Evolutionary conservation across 2,888 invertebrate species (phyloP).

Genomic region (Cryptus viduatorius): DNA sequence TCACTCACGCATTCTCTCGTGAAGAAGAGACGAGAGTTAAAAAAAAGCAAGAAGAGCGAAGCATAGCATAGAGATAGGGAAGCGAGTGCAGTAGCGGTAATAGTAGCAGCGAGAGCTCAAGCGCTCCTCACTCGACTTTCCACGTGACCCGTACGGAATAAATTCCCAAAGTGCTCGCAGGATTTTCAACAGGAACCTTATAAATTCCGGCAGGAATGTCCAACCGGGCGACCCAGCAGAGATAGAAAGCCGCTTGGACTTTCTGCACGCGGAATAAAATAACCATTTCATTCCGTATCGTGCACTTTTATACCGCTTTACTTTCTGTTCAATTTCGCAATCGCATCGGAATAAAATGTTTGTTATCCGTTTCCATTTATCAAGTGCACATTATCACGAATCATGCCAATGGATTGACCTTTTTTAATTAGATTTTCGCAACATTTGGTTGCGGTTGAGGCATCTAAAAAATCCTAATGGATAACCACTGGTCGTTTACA

Average conservation of each 20-base stretch:
- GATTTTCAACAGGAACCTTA: conserved; percentile 62
- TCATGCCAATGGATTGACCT: neutral
- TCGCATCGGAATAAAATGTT: conserved; percentile 2
- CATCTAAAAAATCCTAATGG: no score
- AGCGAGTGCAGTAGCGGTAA: conserved; percentile 2
- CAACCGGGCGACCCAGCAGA: conserved; percentile 48
- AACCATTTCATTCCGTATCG: conserved; percentile 42
- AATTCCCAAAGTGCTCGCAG: conserved; percentile 62
- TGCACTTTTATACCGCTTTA: conserved; percentile 24
- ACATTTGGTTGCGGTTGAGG: neutral
- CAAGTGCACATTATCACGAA: neutral
- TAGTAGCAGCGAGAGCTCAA: conserved; percentile 44
- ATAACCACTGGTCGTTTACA: no score
- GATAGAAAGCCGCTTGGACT: conserved; percentile 47
- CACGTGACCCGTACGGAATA: conserved; percentile 49
- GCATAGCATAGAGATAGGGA: conserved; percentile 20
- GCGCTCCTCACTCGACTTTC: conserved; percentile 54
- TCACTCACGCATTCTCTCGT: conserved; percentile 57
- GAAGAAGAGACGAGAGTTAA: conserved; percentile 35
- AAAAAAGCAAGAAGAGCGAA: conserved; percentile 14
- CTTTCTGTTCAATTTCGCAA: conserved; percentile 7
- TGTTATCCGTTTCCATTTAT: conserved; percentile 5
- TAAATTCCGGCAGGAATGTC: conserved; percentile 60
- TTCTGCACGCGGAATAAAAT: conserved; percentile 53
- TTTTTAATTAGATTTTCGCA: neutral